Evolutionary conservation across 2,888 invertebrate species (phyloP).

Genomic region (Ochropacha duplaris): DNA sequence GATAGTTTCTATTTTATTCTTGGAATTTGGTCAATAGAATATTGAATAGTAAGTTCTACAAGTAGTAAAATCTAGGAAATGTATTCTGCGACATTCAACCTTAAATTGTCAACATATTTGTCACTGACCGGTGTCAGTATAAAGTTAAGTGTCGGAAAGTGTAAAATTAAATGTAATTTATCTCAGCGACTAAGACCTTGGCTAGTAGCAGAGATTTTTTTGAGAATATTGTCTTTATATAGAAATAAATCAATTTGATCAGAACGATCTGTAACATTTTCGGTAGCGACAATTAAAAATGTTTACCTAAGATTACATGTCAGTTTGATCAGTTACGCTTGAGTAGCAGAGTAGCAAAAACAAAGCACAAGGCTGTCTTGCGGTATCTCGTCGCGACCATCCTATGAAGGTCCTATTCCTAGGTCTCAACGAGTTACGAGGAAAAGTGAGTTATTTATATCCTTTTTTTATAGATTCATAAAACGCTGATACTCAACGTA

Average conservation of each 20-base stretch:
- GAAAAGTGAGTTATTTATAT: constrained; percentile 14
- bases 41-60: too few relatives aligned
- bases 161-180: background rate
- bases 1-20: constrained; percentile 9
- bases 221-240: background rate
- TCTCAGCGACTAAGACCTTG: background rate
- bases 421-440: constrained; percentile 20
- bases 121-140: background rate
- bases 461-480: too few relatives aligned
- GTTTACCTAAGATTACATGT: constrained; percentile 19
- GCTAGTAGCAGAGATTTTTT: background rate
- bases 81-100: too few relatives aligned
- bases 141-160: background rate
- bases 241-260: background rate
- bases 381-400: constrained; percentile 34
- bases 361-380: constrained; percentile 46
- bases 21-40: background rate
- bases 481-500: too few relatives aligned
- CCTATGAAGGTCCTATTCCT: constrained; percentile 28
- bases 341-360: constrained; percentile 52
- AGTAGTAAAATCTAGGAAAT: too few relatives aligned
- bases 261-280: constrained; percentile 9
- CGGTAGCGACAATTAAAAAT: constrained; percentile 12
- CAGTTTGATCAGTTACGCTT: constrained; percentile 38
- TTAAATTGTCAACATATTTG: too few relatives aligned